Evolutionary conservation across 2,888 invertebrate genomes (phyloP), one percentile per base, ranked within the genome.

Genomic region (Boloria euphrosyne): DNA sequence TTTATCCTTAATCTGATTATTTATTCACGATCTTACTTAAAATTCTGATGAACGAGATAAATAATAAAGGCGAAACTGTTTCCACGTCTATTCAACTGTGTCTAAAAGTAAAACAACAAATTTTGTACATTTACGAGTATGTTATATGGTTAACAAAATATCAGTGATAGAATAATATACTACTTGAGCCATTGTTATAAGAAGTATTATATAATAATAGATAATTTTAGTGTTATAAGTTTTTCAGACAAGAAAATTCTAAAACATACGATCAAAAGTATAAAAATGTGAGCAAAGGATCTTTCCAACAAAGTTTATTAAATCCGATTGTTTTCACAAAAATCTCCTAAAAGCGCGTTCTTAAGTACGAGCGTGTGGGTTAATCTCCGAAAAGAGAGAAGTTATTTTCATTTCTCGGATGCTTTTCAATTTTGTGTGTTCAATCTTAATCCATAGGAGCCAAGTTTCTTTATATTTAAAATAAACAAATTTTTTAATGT

Each of bases 321-420:
- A 46, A 52, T 52, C 53, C 62, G 62, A 46, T 62, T 46, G 53
- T 62, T 52, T 53, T 17, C 49, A 49, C 53, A 53, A 31, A 53
- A 53, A 53, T 46, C 44, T 53, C 52, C 52, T 62, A 53, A 46
- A 53, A 46, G 44, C 52, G 17, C 53, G 46, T 62, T 47, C 53
- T 46, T 31, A 53, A 46, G 62, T 62, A 52, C 46, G 44, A 44
- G 31, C 62, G 62, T 62, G 62, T 62, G 53, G 46, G 17, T 47
- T 62, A 53, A 62, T 62, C 62, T 62, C 62, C 46, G 52, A 46
- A 44, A 62, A 53, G 38, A 49, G 58, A 62, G 52, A 38, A 62
- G 46, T 52, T 53, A 62, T 62, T 62, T 53, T 53, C 62, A 53
- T 62, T 53, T 61, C 51, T 62, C 62, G 62, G 53, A 62, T 62